Percentiles rank a stretch among this genome's conserved stretches.
Evolutionary conservation across 2,797 vertebrate genomes (phyloP).

Genomic region (Syngnathus acus): DNA sequence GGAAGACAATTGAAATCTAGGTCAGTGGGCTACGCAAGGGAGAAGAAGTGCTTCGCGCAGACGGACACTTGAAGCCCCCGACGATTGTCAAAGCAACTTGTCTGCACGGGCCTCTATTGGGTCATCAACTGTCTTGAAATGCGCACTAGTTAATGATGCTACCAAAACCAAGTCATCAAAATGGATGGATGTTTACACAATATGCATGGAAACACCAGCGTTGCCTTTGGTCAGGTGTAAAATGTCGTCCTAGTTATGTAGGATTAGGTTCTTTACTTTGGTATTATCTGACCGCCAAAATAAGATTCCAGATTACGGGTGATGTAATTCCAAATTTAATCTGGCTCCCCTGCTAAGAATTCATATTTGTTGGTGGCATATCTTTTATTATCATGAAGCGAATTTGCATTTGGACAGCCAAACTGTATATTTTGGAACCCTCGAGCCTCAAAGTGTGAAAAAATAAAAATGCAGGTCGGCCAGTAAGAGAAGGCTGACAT

Average conservation of each 20-base stretch:
- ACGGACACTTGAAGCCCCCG: constrained; percentile 59
- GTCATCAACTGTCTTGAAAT: constrained; percentile 47
- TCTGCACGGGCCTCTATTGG: constrained; percentile 40
- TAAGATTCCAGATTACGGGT: too few relatives aligned
- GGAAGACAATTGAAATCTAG: constrained; percentile 77
- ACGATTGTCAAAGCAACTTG: constrained; percentile 55
- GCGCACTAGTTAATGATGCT: constrained; percentile 24
- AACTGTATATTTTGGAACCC: constrained; percentile 10
- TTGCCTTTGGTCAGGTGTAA: too few relatives aligned
- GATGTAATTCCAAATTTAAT: background rate
- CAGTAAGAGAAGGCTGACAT: constrained; percentile 45
- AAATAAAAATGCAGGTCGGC: background rate
- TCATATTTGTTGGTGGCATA: background rate
- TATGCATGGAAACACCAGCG: too few relatives aligned
- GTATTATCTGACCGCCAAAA: too few relatives aligned
- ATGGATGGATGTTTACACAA: too few relatives aligned
- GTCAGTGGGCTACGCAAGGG: constrained; percentile 70
- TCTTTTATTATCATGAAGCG: background rate
- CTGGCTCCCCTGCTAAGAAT: background rate
- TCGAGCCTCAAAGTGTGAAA: background rate
- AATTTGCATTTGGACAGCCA: background rate
- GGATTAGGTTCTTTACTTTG: too few relatives aligned
- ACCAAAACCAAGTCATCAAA: too few relatives aligned
- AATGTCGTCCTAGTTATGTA: too few relatives aligned
- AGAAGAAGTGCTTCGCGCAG: constrained; percentile 53